phyloP scores from a whole-genome alignment of 2,888 invertebrate species.

The Drosophila colorata region DNA sequence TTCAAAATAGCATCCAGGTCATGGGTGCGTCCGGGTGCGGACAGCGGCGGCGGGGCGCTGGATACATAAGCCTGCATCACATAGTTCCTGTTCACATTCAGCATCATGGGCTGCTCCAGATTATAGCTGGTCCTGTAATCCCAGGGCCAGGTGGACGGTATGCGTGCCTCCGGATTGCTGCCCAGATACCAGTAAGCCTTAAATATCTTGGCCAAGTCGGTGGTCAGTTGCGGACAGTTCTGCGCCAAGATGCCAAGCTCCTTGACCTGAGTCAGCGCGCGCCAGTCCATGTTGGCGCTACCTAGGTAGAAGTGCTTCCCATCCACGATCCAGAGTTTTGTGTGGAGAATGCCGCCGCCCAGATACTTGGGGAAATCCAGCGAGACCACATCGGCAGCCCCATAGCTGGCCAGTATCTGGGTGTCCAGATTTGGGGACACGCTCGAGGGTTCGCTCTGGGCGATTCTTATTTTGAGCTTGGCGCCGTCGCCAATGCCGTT shows the following conservation, averaged over 20 bases:
- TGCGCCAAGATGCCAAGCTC: conserved; percentile 92
- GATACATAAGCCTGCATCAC: conserved; percentile 88
- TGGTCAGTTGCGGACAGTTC: conserved; percentile 65
- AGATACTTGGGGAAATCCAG: conserved; percentile 86
- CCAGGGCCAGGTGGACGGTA: conserved; percentile 92
- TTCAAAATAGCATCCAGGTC: conserved; percentile 94
- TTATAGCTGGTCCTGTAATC: conserved; percentile 90
- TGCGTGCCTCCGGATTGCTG: conserved; percentile 87
- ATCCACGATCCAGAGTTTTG: conserved; percentile 97
- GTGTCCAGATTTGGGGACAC: conserved; percentile 86
- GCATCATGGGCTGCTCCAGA: conserved; percentile 89
- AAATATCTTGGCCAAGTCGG: conserved; percentile 93
- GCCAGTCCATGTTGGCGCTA: conserved; percentile 99
- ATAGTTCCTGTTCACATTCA: conserved; percentile 87
- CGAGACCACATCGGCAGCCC: conserved; percentile 87
- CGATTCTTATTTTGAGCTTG: conserved; percentile 90
- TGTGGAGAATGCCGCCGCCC: conserved; percentile 95
- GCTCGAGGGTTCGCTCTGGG: conserved; percentile 93
- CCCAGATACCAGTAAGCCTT: conserved; percentile 95
- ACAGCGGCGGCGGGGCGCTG: conserved; percentile 96
- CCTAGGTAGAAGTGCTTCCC: conserved; percentile 95
- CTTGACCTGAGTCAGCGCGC: conserved; percentile 95
- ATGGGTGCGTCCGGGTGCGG: conserved; percentile 91
- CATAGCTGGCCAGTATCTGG: conserved; percentile 85
- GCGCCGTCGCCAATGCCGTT: conserved; percentile 85